Conservation (phyloP, 2,113 vertebrate species). For the zebrafish (Danio rerio) region GRCz12tu NC_133194.1:15465501-15466000, state of each 20-base stretch:
- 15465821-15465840: background rate
- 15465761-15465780: slow-evolving; percentile 10
- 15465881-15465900: background rate
- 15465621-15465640: too few species aligned
- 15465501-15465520: too few species aligned
- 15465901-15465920: background rate
- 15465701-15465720: background rate
- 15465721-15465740: background rate
- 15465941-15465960: slow-evolving; percentile 53
- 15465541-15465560: too few species aligned
- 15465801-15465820: background rate
- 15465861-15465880: background rate
- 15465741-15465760: background rate
- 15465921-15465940: slow-evolving; percentile 11
- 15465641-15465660: too few species aligned
- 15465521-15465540: too few species aligned
- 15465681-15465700: background rate
- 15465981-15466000: slow-evolving; percentile 70
- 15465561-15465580: too few species aligned
- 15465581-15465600: too few species aligned
- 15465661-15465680: background rate
- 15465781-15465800: background rate
- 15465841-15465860: background rate
- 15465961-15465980: slow-evolving; percentile 64
- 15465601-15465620: too few species aligned